Evolutionary conservation across 2,113 vertebrate genomes (phyloP), one percentile per base, ranked within the genome.

Genomic region (Panurus biarmicus): DNA sequence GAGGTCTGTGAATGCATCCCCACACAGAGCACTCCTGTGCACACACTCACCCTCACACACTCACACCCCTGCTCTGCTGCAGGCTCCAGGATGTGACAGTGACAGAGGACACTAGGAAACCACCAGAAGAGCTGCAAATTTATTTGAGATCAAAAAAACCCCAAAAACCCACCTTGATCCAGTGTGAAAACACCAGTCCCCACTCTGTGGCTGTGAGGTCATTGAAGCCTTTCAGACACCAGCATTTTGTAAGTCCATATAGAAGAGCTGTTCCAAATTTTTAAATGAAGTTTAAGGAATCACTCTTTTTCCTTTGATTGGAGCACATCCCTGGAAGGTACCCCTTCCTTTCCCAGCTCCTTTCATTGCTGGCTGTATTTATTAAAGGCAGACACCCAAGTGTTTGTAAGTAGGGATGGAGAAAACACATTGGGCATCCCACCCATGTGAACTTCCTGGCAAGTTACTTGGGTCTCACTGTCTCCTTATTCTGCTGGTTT

Each of bases 61-160:
- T 2, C 66, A 36, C 53, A 38, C 3, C 60, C 5, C 0, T 35
- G 38, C 7, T 0, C 38, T n/a, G 12, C 35, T 54, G 19, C 71
- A 70, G 62, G 5, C 61, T 38, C 17, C 5, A 5, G 31, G 44
- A 11, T 23, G 35, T 14, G 51, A 53, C 22, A 11, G 48, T 6
- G 54, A 21, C 56, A 65, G 15, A 42, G 33, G 21, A 23, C 29
- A 25, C 12, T 5, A 42, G 29, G 9, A 86, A 77, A 65, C 20
- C 57, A 35, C 48, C 5, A 4, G 48, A 66, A 70, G 10, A 48
- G 20, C 12, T 25, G 24, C 1, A 67, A 18, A 40, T 36, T 28
- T 51, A 19, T 58, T 17, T 36, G 22, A 64, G 24, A 26, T 45
- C 12, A 35, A 8, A 47, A 69, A 76, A 20, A 42, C 9, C 50